Conservation (phyloP, 1,140 invertebrate species). For the Meteorus sp. region DNA sequence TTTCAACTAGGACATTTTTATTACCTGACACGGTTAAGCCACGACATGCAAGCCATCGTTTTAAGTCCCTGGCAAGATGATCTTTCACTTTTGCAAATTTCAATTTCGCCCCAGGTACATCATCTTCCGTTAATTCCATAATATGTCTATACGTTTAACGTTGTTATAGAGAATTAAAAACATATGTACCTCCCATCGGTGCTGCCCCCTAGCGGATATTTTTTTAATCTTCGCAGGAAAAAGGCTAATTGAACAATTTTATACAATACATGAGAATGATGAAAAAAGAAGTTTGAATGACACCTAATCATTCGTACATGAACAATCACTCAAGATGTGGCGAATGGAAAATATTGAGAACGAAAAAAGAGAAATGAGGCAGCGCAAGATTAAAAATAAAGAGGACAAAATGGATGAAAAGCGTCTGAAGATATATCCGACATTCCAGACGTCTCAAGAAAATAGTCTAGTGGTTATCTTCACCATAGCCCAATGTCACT, state of each 20-base stretch:
- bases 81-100: slow-evolving; percentile 9
- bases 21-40: neutral
- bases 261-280: no score
- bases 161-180: neutral
- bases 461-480: slow-evolving; percentile 15
- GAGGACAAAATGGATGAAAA: slow-evolving; percentile 11
- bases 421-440: slow-evolving; percentile 13
- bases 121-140: slow-evolving; percentile 1
- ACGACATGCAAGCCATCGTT: slow-evolving; percentile 7
- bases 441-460: slow-evolving; percentile 17
- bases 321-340: slow-evolving; percentile 8
- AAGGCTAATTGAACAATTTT: neutral
- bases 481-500: slow-evolving; percentile 9
- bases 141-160: neutral
- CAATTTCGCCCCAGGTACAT: neutral
- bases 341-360: slow-evolving; percentile 11
- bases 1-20: neutral
- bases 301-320: no score
- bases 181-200: neutral
- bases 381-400: neutral
- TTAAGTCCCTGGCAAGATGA: neutral
- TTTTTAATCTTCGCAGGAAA: slow-evolving; percentile 1
- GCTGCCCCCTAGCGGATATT: neutral
- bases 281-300: no score
- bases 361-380: neutral